phyloP scores from a whole-genome alignment of 2,113 vertebrate species.

The Martes martes region DNA sequence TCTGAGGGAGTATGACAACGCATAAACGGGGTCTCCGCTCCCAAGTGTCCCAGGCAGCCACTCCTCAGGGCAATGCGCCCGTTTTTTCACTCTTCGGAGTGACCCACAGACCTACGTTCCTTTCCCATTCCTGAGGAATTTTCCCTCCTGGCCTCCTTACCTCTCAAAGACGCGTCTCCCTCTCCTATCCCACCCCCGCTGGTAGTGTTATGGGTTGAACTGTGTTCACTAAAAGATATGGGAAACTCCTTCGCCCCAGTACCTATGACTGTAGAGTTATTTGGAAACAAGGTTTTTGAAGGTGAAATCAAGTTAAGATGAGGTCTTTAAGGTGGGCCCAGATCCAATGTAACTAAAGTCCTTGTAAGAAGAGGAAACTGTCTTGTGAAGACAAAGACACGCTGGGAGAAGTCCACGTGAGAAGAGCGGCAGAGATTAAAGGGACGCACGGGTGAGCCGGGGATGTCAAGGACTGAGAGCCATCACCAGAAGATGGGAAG shows the following conservation, averaged over 20 bases:
- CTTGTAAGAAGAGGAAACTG: background rate
- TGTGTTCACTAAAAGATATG: background rate
- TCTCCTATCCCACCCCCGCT: background rate
- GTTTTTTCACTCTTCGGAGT: background rate
- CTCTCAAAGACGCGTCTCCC: background rate
- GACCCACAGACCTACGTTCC: background rate
- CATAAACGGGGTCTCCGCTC: background rate
- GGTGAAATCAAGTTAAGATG: background rate
- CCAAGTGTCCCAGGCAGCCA: background rate
- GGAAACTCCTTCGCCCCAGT: background rate
- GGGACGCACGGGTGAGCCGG: background rate
- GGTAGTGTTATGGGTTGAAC: background rate
- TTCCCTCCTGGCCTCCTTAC: background rate
- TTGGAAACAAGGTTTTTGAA: background rate
- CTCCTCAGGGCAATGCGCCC: background rate
- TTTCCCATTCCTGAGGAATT: background rate
- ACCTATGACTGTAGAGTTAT: background rate
- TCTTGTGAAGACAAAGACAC: background rate
- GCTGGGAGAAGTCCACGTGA: background rate
- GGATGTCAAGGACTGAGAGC: background rate
- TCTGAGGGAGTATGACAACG: background rate
- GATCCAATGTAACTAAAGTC: background rate
- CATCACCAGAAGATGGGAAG: background rate
- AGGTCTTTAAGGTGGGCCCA: background rate
- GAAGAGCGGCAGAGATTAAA: background rate